phyloP scores from a whole-genome alignment of 2,888 invertebrate genomes.

The Mesorhabditis belari region DNA sequence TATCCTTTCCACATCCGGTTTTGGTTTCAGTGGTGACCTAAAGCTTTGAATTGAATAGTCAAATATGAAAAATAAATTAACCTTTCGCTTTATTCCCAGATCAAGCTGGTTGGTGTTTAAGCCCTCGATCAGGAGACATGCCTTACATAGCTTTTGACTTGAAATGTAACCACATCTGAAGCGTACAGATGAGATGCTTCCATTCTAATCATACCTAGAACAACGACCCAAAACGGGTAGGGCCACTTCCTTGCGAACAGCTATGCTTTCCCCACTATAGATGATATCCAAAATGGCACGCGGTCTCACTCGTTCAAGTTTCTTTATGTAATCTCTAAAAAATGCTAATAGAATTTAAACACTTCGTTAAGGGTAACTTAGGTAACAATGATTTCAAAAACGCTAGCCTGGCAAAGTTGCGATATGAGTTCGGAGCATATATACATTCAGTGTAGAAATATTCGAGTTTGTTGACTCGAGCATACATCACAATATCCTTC shows the following conservation, averaged over 20 bases:
- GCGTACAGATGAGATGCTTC: not conserved
- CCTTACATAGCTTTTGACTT: slow-evolving; percentile 92
- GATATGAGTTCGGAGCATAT: slow-evolving; percentile 85
- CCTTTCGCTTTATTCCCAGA: slow-evolving; percentile 10
- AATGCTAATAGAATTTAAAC: too few relatives aligned
- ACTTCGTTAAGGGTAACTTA: too few relatives aligned
- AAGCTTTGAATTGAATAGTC: too few relatives aligned
- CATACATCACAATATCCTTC: slow-evolving; percentile 86
- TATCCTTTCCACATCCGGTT: too few relatives aligned
- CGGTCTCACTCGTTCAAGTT: slow-evolving; percentile 86
- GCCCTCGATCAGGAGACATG: slow-evolving; percentile 88
- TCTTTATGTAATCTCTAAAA: slow-evolving; percentile 65
- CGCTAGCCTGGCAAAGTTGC: slow-evolving; percentile 69
- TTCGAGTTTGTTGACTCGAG: slow-evolving; percentile 85
- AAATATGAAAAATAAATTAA: not conserved
- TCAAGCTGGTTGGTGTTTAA: slow-evolving; percentile 62
- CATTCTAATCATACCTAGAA: slow-evolving; percentile 12
- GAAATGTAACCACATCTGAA: slow-evolving; percentile 72
- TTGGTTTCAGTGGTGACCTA: too few relatives aligned
- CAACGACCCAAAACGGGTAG: slow-evolving; percentile 62
- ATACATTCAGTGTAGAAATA: slow-evolving; percentile 99
- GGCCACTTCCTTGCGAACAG: slow-evolving; percentile 73
- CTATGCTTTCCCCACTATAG: slow-evolving; percentile 65
- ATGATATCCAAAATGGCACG: slow-evolving; percentile 57
- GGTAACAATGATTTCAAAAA: too few relatives aligned